Percentiles rank a stretch among this genome's conserved stretches.
Evolutionary conservation across 2,888 invertebrate genomes (phyloP).

Genomic region (Dermolepida albohirtum): DNA sequence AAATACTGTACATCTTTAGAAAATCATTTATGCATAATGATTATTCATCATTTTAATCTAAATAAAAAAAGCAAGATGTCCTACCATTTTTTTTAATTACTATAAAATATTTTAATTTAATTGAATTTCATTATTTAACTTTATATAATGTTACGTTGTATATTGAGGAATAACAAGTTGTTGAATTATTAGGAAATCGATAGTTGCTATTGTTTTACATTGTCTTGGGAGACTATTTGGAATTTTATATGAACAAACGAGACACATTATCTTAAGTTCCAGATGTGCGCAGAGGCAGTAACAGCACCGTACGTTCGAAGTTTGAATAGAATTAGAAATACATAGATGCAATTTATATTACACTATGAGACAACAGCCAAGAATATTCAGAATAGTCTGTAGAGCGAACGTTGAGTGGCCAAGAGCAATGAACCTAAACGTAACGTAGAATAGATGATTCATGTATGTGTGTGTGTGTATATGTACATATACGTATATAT

Average conservation of each 20-base stretch:
- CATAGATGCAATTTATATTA: slow-evolving; percentile 18
- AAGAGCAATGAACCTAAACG: slow-evolving; percentile 19
- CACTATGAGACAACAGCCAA: slow-evolving; percentile 12
- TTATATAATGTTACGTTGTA: too few relatives aligned
- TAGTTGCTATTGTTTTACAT: neutral
- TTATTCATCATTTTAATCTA: too few relatives aligned
- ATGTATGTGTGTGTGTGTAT: neutral
- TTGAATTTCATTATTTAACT: too few relatives aligned
- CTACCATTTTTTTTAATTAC: too few relatives aligned
- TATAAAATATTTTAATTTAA: too few relatives aligned
- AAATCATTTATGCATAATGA: too few relatives aligned
- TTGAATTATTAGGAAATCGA: neutral
- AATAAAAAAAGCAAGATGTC: too few relatives aligned
- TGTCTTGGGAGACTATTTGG: neutral
- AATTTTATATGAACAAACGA: slow-evolving; percentile 1
- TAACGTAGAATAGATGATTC: slow-evolving; percentile 18
- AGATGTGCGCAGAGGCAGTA: slow-evolving; percentile 3
- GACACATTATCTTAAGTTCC: slow-evolving; percentile 18
- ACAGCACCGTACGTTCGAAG: neutral
- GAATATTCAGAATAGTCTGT: slow-evolving; percentile 18
- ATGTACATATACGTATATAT: neutral
- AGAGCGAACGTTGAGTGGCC: neutral
- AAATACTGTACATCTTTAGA: too few relatives aligned
- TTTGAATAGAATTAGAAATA: slow-evolving; percentile 16
- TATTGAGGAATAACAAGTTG: too few relatives aligned